Conservation (phyloP, 1,140 invertebrate species). For the Pantala flavescens region DNA sequence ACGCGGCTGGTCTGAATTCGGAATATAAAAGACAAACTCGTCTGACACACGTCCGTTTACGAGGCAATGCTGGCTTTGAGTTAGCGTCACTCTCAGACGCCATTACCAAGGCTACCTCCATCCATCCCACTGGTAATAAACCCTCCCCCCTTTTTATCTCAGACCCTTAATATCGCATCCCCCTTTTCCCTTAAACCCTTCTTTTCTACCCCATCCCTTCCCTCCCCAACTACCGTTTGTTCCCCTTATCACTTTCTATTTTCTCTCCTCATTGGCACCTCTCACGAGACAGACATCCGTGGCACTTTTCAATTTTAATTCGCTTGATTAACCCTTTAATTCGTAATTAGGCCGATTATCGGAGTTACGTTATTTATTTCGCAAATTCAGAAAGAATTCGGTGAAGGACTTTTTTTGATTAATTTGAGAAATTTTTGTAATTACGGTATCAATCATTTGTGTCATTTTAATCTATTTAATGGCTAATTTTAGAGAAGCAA, state of each 20-base stretch:
- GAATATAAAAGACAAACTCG: background rate
- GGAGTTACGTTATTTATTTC: no score
- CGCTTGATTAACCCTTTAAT: no score
- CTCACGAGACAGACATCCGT: no score
- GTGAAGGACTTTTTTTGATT: no score
- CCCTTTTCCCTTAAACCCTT: background rate
- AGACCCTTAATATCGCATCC: background rate
- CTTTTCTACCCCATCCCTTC: background rate
- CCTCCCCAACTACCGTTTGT: background rate
- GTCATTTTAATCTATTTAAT: no score
- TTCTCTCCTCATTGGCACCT: background rate
- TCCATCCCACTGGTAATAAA: background rate
- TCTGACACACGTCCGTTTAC: constrained; percentile 3
- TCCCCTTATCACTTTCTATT: background rate
- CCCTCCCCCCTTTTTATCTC: background rate
- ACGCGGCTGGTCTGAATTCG: background rate
- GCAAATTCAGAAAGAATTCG: no score
- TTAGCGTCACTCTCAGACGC: background rate
- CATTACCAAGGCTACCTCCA: background rate
- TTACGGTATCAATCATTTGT: no score
- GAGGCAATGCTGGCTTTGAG: background rate
- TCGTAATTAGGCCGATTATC: no score
- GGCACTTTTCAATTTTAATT: no score
- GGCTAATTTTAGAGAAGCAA: no score
- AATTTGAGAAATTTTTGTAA: no score